Percentiles rank a stretch among this genome's conserved stretches.
Evolutionary conservation across 2,113 vertebrate species (phyloP).

Genomic region (Madoqua kirkii): DNA sequence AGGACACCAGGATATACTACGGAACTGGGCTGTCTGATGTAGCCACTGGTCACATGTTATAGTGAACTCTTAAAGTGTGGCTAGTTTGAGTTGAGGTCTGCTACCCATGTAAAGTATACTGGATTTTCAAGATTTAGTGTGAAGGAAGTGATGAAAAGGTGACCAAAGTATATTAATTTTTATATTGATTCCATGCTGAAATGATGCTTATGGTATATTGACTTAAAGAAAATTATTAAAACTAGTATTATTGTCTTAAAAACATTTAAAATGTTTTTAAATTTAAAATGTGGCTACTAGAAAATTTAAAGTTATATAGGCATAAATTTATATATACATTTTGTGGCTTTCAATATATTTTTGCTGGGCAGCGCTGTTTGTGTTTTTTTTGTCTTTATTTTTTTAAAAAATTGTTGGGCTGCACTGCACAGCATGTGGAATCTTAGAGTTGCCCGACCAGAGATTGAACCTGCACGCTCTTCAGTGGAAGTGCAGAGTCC

Average conservation of each 20-base stretch:
- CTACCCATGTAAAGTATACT: neutral
- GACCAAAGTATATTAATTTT: constrained; percentile 17
- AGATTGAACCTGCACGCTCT: neutral
- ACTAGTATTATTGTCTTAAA: neutral
- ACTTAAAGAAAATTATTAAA: constrained; percentile 41
- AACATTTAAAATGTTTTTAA: neutral
- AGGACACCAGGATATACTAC: neutral
- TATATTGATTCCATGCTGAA: constrained; percentile 1
- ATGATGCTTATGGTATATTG: neutral
- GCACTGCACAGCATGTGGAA: neutral
- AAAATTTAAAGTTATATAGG: neutral
- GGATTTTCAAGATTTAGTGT: constrained; percentile 10
- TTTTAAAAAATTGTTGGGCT: neutral
- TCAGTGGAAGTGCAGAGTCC: neutral
- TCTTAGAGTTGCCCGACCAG: neutral
- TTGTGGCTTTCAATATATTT: neutral
- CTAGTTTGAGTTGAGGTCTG: neutral
- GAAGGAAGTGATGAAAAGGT: constrained; percentile 14
- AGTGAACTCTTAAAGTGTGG: neutral
- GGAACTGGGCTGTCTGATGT: neutral
- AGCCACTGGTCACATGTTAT: neutral
- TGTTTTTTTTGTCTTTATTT: neutral
- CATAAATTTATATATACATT: neutral
- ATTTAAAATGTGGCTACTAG: neutral
- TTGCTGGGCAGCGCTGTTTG: neutral